phyloP scores from a whole-genome alignment of 2,888 invertebrate genomes.

The Augiades crinisus region DNA sequence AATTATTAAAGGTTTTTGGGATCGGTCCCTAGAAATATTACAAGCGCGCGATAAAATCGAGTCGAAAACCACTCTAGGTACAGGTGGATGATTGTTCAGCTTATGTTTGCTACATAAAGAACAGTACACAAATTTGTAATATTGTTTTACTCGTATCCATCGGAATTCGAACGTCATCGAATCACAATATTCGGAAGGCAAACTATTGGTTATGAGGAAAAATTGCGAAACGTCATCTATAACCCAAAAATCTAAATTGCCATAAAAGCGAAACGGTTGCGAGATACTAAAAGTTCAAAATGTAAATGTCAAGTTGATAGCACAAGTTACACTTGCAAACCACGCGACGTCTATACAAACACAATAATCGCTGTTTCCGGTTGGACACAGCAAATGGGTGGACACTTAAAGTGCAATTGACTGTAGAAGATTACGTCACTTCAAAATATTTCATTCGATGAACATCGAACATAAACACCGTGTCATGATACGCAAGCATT shows the following conservation, averaged over 20 bases:
- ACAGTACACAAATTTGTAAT: too few relatives aligned
- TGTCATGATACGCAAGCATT: background rate
- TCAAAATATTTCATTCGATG: background rate
- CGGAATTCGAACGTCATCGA: too few relatives aligned
- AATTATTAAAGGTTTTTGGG: too few relatives aligned
- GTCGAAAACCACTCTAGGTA: too few relatives aligned
- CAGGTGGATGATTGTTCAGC: too few relatives aligned
- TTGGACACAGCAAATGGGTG: background rate
- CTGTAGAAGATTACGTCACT: background rate
- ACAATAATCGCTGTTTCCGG: conserved; percentile 6
- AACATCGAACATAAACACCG: background rate
- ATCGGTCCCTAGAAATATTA: too few relatives aligned
- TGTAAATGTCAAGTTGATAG: conserved; percentile 9
- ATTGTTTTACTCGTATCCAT: too few relatives aligned
- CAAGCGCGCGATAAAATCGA: too few relatives aligned
- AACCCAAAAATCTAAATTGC: background rate
- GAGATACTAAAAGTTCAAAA: background rate
- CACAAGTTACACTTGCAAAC: background rate
- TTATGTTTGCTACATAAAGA: too few relatives aligned
- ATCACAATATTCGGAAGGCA: too few relatives aligned
- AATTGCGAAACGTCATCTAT: background rate
- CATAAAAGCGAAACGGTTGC: background rate
- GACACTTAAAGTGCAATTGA: conserved; percentile 2
- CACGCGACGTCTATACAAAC: conserved; percentile 16
- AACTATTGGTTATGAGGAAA: too few relatives aligned